Conservation (phyloP, 2,113 vertebrate genomes). For the Ornithorhynchus anatinus region DNA sequence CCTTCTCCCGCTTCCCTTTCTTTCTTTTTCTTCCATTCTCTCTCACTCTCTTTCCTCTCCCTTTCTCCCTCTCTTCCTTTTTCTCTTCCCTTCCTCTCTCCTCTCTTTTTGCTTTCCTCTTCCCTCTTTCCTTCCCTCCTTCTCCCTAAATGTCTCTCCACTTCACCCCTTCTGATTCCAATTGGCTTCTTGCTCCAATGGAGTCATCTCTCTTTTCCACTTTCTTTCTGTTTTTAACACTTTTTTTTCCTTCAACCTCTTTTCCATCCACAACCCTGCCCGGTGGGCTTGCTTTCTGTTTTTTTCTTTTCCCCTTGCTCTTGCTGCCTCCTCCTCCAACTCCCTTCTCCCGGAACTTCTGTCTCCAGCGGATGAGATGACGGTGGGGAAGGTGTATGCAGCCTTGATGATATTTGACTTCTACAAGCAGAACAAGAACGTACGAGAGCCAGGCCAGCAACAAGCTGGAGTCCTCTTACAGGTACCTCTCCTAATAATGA, state of each 20-base stretch:
- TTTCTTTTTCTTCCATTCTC: too few species aligned
- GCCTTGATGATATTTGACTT: conserved; percentile 98
- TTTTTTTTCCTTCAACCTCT: background rate
- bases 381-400: conserved; percentile 94
- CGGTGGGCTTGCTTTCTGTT: too few species aligned
- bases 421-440: conserved; percentile 91
- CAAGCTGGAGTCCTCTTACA: conserved; percentile 73
- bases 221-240: background rate
- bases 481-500: conserved; percentile 60
- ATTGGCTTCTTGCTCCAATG: background rate
- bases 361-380: conserved; percentile 88
- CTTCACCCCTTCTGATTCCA: background rate
- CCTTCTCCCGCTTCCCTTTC: too few species aligned
- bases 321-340: background rate
- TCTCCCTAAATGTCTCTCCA: accelerated
- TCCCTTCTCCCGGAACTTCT: accelerated
- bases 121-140: accelerated
- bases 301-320: background rate
- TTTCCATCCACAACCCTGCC: too few species aligned
- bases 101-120: background rate
- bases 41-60: too few species aligned
- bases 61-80: too few species aligned
- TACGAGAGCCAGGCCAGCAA: conserved; percentile 82
- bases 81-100: background rate
- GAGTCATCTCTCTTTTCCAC: too few species aligned